Evolutionary conservation across 2,888 invertebrate species (phyloP).

Genomic region (Drosophila yooni): DNA sequence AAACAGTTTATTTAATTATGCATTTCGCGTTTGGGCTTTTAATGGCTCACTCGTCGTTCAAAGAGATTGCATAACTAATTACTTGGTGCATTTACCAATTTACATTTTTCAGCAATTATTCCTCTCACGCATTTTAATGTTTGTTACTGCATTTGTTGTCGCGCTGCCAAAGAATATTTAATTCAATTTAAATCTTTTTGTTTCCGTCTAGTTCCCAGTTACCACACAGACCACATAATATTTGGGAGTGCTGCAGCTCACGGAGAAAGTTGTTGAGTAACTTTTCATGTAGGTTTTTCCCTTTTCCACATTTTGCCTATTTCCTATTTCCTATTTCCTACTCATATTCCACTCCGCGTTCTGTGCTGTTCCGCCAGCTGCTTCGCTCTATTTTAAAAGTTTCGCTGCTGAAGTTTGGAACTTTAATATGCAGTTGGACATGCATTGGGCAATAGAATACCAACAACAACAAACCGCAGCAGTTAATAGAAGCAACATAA

Average conservation of each 20-base stretch:
- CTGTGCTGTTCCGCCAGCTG: conserved; percentile 5
- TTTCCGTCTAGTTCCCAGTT: neutral
- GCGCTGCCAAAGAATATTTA: neutral
- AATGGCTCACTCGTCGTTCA: conserved; percentile 51
- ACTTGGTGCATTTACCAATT: conserved; percentile 63
- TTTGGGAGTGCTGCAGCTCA: conserved; percentile 26
- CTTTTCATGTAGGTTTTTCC: conserved; percentile 41
- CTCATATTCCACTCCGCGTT: neutral
- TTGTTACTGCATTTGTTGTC: conserved; percentile 29
- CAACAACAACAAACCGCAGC: neutral
- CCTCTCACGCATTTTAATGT: conserved; percentile 34
- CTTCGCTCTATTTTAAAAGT: conserved; percentile 12
- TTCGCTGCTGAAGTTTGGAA: conserved; percentile 3
- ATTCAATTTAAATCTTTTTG: neutral
- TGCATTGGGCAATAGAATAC: conserved; percentile 2
- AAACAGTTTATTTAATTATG: conserved; percentile 40
- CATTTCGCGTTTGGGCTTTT: conserved; percentile 19
- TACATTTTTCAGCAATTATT: conserved; percentile 32
- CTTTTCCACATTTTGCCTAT: neutral
- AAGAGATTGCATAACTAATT: conserved; percentile 70
- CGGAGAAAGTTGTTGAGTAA: conserved; percentile 58
- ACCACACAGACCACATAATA: conserved; percentile 16
- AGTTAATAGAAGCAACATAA: conserved; percentile 1
- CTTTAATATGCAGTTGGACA: neutral
- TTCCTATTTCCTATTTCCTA: neutral